These are phyloP conservation scores for Pelochelys cantorii DNA, from an alignment of 2,797 vertebrate species.

Conservation along the genomic window DNA sequence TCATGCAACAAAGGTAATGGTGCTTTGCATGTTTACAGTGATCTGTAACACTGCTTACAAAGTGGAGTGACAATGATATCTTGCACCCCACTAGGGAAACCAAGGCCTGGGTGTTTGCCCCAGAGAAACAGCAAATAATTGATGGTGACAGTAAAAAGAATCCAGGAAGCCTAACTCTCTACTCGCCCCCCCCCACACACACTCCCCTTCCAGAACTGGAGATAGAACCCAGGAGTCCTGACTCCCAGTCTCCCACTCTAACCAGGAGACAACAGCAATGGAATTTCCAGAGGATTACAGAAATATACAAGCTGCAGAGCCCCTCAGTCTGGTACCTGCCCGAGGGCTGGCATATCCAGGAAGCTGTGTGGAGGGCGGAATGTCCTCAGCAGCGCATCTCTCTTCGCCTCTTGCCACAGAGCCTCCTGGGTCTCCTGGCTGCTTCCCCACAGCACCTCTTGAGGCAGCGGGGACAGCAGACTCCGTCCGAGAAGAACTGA, in stretches of 20 bases:
- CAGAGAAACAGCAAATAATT: background rate
- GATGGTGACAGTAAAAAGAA: background rate
- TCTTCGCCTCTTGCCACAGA: rapidly evolving
- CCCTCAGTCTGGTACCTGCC: background rate
- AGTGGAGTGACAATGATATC: background rate
- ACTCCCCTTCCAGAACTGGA: background rate
- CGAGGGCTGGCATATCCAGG: rapidly evolving
- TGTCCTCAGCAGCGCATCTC: rapidly evolving
- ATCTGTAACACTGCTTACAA: background rate
- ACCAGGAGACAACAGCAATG: background rate
- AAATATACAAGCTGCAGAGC: background rate
- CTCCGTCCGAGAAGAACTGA: rapidly evolving
- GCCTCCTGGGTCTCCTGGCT: rapidly evolving
- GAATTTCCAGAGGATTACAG: background rate
- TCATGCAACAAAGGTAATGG: background rate
- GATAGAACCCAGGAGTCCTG: rapidly evolving
- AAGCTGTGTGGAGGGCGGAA: background rate
- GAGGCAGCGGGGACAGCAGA: rapidly evolving
- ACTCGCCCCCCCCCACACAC: background rate
- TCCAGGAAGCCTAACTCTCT: background rate
- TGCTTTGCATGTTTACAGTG: background rate
- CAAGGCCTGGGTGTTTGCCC: background rate
- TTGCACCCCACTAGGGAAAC: background rate
- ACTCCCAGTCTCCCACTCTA: rapidly evolving
- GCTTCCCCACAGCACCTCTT: rapidly evolving